Percentiles rank a stretch among this genome's conserved stretches.
These are phyloP conservation scores for Zaprionus nigranus DNA, from an alignment of 1,140 invertebrate species.

Conservation along the genomic window DNA sequence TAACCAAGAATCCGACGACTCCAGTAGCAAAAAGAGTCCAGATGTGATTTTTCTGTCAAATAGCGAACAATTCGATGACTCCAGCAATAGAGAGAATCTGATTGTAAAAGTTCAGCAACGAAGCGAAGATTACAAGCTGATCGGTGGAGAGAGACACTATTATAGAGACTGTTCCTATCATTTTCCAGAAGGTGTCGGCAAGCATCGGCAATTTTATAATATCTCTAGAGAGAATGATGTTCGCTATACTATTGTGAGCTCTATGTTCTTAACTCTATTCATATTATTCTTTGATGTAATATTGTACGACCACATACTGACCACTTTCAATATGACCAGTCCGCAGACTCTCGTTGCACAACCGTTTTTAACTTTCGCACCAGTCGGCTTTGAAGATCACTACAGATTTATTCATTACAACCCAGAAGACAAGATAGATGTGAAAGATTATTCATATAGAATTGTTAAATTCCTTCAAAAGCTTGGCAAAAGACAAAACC, in stretches of 20 bases:
- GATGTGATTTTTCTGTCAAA: background rate
- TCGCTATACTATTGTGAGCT: background rate
- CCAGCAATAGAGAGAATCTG: background rate
- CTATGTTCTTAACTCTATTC: background rate
- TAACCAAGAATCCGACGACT: background rate
- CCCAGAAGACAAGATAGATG: conserved; percentile 19
- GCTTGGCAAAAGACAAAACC: background rate
- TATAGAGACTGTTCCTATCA: background rate
- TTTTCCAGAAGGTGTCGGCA: background rate
- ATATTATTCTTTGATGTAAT: background rate
- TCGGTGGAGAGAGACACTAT: background rate
- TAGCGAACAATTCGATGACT: background rate
- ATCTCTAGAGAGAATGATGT: background rate
- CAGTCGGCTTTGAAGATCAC: background rate
- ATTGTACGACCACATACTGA: background rate
- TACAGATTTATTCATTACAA: conserved; percentile 22
- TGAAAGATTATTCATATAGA: background rate
- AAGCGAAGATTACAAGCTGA: background rate
- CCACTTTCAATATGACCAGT: background rate
- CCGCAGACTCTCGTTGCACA: background rate
- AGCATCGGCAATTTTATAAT: background rate
- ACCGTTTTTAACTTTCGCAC: conserved; percentile 40
- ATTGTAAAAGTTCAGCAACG: background rate
- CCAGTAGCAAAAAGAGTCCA: background rate
- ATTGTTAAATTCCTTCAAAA: conserved; percentile 9